Percentiles rank a stretch among this genome's conserved stretches.
Evolutionary conservation across 2,888 invertebrate genomes (phyloP).

Genomic region (Drosophila pseudotalamancana): DNA sequence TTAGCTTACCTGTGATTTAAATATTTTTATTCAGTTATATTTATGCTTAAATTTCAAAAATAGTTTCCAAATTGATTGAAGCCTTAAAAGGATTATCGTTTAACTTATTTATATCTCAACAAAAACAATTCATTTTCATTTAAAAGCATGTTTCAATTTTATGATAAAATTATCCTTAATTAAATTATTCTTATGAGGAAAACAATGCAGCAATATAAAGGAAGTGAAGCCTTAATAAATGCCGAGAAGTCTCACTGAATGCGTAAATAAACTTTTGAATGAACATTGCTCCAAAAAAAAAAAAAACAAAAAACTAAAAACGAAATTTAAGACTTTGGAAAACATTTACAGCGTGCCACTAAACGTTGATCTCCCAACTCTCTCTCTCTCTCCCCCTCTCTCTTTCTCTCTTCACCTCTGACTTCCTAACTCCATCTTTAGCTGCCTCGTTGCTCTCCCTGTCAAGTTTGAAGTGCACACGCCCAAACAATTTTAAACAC

Average conservation of each 20-base stretch:
- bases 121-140: neutral
- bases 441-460: constrained; percentile 8
- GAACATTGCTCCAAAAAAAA: constrained; percentile 9
- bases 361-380: constrained; percentile 33
- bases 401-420: no score
- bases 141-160: neutral
- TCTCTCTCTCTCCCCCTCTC: no score
- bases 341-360: constrained; percentile 27
- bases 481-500: constrained; percentile 66
- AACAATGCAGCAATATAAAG: neutral
- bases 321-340: constrained; percentile 22
- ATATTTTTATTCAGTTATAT: neutral
- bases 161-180: neutral
- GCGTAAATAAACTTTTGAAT: constrained; percentile 1
- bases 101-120: neutral
- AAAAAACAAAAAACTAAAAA: no score
- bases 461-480: constrained; percentile 62
- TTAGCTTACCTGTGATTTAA: neutral
- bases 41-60: neutral
- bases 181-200: neutral
- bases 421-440: neutral
- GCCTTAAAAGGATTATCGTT: neutral
- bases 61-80: neutral
- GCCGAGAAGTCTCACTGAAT: neutral
- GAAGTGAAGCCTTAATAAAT: neutral